Percentiles rank a stretch among this genome's conserved stretches.
These are phyloP conservation scores for Palaemon carinicauda DNA, from an alignment of 1,140 invertebrate genomes.

Conservation along the genomic window DNA sequence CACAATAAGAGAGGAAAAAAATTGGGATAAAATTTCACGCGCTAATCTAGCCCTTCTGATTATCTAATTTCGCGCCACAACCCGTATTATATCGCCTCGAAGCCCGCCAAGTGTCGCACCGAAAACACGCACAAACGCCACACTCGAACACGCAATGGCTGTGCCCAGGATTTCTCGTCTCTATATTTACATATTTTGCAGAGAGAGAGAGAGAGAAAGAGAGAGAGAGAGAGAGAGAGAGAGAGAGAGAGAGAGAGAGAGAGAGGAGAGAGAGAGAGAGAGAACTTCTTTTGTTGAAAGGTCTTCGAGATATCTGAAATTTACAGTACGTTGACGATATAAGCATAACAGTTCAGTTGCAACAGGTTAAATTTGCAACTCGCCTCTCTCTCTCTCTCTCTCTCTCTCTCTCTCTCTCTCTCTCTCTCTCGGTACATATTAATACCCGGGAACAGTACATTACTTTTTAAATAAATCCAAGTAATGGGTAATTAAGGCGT, in stretches of 20 bases:
- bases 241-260: neutral
- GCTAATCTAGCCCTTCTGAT: conserved; percentile 33
- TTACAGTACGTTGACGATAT: too few species aligned
- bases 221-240: neutral
- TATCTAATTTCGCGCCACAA: conserved; percentile 41
- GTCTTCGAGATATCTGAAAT: too few species aligned
- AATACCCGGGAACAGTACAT: too few species aligned
- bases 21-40: conserved; percentile 32
- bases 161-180: neutral
- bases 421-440: neutral
- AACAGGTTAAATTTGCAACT: neutral
- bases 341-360: neutral
- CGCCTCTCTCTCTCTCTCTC: conserved; percentile 7
- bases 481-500: too few species aligned
- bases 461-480: too few species aligned
- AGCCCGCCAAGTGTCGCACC: conserved; percentile 30
- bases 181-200: neutral
- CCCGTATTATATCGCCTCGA: conserved; percentile 16
- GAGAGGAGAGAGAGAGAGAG: neutral
- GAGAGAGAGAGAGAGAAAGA: neutral
- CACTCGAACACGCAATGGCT: neutral
- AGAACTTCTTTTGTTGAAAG: neutral
- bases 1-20: conserved; percentile 5
- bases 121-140: neutral
- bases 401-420: neutral